Base-by-base conservation (phyloP, 2,797 vertebrate genomes). In the Halcyon chelicuti region DNA sequence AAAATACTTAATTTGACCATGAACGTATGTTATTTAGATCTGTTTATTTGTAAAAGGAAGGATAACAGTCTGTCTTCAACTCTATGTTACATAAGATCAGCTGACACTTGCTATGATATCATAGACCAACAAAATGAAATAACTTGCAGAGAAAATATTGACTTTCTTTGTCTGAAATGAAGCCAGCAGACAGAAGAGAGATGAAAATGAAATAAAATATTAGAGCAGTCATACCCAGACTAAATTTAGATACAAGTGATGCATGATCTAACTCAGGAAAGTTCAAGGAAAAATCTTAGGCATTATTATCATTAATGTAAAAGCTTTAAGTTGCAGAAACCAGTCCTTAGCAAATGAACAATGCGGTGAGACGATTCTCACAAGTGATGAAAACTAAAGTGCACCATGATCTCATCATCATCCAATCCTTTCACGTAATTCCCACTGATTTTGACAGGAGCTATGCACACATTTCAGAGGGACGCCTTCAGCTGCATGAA, bases 71-170 rank as follows among this genome's bases (percentile, higher is more conserved):
- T 94, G 75, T 88, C 89, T 92, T 94, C 91, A 76, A 31, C 55
- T 66, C 42, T 63, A 3, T 63, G 67, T 91, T 88, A 49, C 63
- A n/a, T 94, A 93, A 96, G 73, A 96, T 93, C 89, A 93, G 94
- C 66, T 93, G 91, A 93, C 73, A 86, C 91, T 93, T 93, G 75
- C 89, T 96, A 84, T 95, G 96, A 93, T 95, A 96, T 94, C 94
- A 93, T 91, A 91, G 76, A 90, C 54, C 62, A 84, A 78, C 58
- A 88, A 94, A 95, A 91, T 84, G 61, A 93, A 97, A 90, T 72
- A 93, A 91, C 72, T 93, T 4, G 9, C 70, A 94, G 88, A 90
- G 89, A 94, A 97, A 97, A 96, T 95, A 97, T 94, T 95, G 62
- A 94, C 90, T 96, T 93, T 91, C 72, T 95, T 90, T 44, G 23